Base-by-base conservation (phyloP, 35 echinoderm and acorn worm species). In the Ophioderma brevispina region DNA sequence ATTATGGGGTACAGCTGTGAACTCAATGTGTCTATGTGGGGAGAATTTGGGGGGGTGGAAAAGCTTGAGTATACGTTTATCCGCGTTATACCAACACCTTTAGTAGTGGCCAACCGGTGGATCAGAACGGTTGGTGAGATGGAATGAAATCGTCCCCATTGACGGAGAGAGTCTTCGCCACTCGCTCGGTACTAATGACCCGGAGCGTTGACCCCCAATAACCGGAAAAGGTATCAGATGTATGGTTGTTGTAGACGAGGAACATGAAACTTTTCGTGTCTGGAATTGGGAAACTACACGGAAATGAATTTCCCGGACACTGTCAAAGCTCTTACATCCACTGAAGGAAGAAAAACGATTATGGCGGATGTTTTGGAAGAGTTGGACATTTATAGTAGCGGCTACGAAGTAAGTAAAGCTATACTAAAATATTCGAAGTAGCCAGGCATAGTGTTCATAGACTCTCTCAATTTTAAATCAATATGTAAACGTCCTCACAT, bases 341-440 rank as follows among this genome's bases (percentile, higher is more conserved):
- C 36, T 86, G n/a, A n/a, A n/a, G n/a, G n/a, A n/a, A 94, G 42
- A 87, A 94, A 25, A 76, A 77, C n/a, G 96, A 98, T 52, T 79
- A 85, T 37, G 96, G 95, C 21, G 95, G 95, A 0, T 97, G 95
- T 82, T 97, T 97, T 76, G 96, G 96, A 5, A 79, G 96, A 86
- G 94, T 82, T 55, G 96, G 92, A 70, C 90, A 82, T 42, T n/a
- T 90, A 92, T 76, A 87, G 37, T 38, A 77, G 87, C 15, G 94
- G 94, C 31, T 88, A 76, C 75, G 94, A 95, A 91, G 94, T 95
- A 88, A 88, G 94, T 93, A 77, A 46, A n/a, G n/a, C n/a, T n/a
- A n/a, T n/a, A n/a, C n/a, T n/a, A n/a, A n/a, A n/a, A n/a, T n/a
- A n/a, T n/a, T n/a, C n/a, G n/a, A n/a, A n/a, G n/a, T n/a, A n/a